Evolutionary conservation across 2,888 invertebrate species (phyloP).

Genomic region (Ariolimax columbianus): DNA sequence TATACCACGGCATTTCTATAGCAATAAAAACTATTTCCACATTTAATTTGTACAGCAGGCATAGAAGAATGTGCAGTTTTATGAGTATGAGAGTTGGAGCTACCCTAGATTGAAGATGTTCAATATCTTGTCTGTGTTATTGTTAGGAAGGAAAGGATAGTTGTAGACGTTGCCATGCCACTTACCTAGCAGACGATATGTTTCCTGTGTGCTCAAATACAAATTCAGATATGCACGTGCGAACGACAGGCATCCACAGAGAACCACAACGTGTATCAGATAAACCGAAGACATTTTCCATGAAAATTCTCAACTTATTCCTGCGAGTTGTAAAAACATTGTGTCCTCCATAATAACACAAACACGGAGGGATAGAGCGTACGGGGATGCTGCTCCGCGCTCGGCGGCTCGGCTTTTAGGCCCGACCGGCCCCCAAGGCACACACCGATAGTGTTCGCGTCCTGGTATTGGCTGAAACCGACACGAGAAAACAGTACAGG

Average conservation of each 20-base stretch:
- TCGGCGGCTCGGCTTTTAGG: no score
- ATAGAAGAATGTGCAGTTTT: no score
- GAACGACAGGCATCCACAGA: slow-evolving; percentile 61
- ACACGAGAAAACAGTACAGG: neutral
- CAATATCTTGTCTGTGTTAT: no score
- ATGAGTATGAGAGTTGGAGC: no score
- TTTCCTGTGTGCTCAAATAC: slow-evolving; percentile 70
- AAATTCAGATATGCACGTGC: slow-evolving; percentile 65
- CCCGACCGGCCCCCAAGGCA: slow-evolving; percentile 41
- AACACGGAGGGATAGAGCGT: no score
- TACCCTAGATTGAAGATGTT: no score
- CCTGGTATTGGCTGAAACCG: slow-evolving; percentile 26
- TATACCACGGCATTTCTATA: no score
- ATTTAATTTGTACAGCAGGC: no score
- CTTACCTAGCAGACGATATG: slow-evolving; percentile 71
- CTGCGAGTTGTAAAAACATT: slow-evolving; percentile 45
- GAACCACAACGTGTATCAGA: slow-evolving; percentile 58
- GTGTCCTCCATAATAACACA: slow-evolving; percentile 33
- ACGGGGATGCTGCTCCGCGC: neutral
- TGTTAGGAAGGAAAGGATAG: no score
- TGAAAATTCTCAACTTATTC: slow-evolving; percentile 40
- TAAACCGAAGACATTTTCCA: slow-evolving; percentile 40
- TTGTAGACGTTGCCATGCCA: slow-evolving; percentile 29
- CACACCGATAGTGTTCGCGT: slow-evolving; percentile 32
- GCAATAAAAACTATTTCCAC: no score